Evolutionary conservation across 1,140 invertebrate genomes (phyloP).

Genomic region (Nylanderia fulva): DNA sequence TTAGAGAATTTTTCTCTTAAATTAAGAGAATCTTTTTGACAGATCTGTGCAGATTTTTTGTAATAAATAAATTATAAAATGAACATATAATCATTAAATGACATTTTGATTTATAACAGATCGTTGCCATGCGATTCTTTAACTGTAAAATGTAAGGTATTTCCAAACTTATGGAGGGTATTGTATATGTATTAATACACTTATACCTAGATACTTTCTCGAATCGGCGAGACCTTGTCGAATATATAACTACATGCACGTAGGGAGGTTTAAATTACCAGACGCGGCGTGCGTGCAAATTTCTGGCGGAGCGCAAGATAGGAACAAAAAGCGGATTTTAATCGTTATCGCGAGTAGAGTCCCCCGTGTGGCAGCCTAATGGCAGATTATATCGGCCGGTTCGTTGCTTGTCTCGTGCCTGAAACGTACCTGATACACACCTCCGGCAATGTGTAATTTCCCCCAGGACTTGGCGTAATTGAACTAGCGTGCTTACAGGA

Average conservation of each 20-base stretch:
- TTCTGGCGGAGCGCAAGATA: slow-evolving; percentile 1
- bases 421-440: slow-evolving; percentile 21
- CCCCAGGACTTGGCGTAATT: slow-evolving; percentile 2
- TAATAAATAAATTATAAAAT: too few relatives aligned
- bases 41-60: too few relatives aligned
- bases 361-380: slow-evolving; percentile 30
- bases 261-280: background rate
- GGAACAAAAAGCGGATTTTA: slow-evolving; percentile 27
- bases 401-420: slow-evolving; percentile 19
- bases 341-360: slow-evolving; percentile 21
- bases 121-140: too few relatives aligned
- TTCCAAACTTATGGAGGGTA: too few relatives aligned
- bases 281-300: background rate
- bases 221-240: background rate
- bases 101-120: too few relatives aligned
- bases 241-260: background rate
- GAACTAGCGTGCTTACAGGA: slow-evolving; percentile 35
- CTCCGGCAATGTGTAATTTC: slow-evolving; percentile 40
- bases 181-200: background rate
- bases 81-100: too few relatives aligned
- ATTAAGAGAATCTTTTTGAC: too few relatives aligned
- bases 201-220: background rate
- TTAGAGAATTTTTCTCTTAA: too few relatives aligned
- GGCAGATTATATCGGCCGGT: slow-evolving; percentile 18
- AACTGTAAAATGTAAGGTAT: too few relatives aligned